A percentile compares a stretch with the other conserved stretches of the same genome.
Conservation (phyloP, 92 coral and sea anemone species). For the Muricea muricata region DNA sequence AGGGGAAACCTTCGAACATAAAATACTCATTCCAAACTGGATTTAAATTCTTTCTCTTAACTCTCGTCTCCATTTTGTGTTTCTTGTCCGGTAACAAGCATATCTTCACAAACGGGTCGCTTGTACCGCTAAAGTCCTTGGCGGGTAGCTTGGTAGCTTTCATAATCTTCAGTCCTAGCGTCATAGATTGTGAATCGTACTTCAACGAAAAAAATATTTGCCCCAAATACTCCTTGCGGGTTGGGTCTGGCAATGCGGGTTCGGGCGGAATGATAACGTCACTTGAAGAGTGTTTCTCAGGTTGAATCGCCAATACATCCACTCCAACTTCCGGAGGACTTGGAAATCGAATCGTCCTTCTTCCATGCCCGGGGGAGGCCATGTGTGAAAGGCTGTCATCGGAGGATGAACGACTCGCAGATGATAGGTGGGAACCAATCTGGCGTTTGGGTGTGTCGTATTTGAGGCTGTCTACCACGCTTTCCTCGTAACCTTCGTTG, state of each 20-base stretch:
- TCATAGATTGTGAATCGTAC: constrained; percentile 81
- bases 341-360: constrained; percentile 78
- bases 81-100: constrained; percentile 93
- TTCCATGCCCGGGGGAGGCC: constrained; percentile 66
- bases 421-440: constrained; percentile 20
- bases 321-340: constrained; percentile 81
- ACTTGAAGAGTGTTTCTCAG: constrained; percentile 45
- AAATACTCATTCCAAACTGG: constrained; percentile 98
- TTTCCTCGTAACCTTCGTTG: constrained; percentile 33
- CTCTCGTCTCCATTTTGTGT: constrained; percentile 90
- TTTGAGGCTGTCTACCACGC: constrained; percentile 45
- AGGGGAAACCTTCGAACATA: constrained; percentile 92
- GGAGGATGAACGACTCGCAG: constrained; percentile 46
- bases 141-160: constrained; percentile 92
- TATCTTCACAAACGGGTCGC: constrained; percentile 96
- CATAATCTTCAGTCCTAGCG: constrained; percentile 79
- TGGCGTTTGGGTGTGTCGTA: constrained; percentile 4
- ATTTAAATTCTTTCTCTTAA: constrained; percentile 87
- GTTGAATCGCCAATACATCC: constrained; percentile 85
- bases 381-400: constrained; percentile 58
- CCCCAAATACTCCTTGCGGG: constrained; percentile 79
- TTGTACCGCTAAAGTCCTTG: constrained; percentile 96
- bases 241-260: constrained; percentile 75
- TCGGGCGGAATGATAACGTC: constrained; percentile 75
- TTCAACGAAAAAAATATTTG: constrained; percentile 84